Conservation (phyloP, 2,888 invertebrate genomes). For the Julus scandinavius region DNA sequence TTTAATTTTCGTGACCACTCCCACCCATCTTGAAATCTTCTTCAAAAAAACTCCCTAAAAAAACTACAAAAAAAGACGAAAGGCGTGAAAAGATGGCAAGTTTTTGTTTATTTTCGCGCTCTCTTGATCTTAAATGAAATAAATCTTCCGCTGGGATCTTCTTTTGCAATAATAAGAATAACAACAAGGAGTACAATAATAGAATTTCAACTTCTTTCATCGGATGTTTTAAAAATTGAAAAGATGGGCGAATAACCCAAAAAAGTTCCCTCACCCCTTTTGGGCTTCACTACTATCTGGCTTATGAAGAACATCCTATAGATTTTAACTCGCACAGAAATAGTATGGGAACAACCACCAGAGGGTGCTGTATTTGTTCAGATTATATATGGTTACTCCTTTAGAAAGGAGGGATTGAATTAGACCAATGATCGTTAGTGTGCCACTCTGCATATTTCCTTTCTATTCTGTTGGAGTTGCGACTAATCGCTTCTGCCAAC, state of each 20-base stretch:
- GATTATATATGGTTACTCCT: too few species aligned
- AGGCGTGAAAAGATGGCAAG: neutral
- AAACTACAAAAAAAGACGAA: neutral
- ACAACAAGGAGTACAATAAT: neutral
- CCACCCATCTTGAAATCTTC: neutral
- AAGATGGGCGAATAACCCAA: conserved; percentile 9
- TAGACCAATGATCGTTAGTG: too few species aligned
- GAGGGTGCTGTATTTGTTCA: too few species aligned
- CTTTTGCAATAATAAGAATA: neutral
- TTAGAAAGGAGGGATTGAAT: too few species aligned
- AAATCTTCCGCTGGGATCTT: neutral
- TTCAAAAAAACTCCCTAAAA: neutral
- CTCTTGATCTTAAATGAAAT: neutral
- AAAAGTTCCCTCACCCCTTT: conserved; percentile 10
- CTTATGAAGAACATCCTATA: neutral
- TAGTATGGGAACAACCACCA: neutral
- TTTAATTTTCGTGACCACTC: conserved; percentile 13
- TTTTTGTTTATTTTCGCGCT: conserved; percentile 25
- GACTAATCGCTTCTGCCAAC: too few species aligned
- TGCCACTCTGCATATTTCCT: too few species aligned
- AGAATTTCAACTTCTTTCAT: neutral
- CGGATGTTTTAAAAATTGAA: neutral
- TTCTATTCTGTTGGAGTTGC: too few species aligned
- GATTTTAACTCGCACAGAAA: neutral
- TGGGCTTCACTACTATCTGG: neutral